phyloP scores from a whole-genome alignment of 2,888 invertebrate species.

The Drosophila helvetica region DNA sequence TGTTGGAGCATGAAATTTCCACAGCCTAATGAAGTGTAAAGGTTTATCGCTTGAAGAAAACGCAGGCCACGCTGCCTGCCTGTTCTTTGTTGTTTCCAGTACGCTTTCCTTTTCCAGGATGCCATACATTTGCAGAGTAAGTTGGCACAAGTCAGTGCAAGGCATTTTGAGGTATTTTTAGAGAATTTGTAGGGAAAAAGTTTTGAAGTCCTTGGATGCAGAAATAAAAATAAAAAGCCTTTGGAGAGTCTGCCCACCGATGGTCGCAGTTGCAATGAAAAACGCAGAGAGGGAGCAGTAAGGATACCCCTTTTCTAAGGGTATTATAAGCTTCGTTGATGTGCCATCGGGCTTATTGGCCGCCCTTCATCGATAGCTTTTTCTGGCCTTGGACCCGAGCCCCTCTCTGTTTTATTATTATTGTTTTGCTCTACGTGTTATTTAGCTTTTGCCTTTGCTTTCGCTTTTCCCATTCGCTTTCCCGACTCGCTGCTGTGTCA shows the following conservation, averaged over 20 bases:
- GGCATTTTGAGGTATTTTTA: not conserved
- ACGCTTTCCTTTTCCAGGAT: not conserved
- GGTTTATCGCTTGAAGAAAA: slow-evolving; percentile 74
- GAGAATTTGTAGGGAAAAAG: not conserved
- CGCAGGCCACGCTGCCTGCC: slow-evolving; percentile 44
- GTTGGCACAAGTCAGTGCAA: not conserved
- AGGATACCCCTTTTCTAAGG: not conserved
- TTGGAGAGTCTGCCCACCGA: no score
- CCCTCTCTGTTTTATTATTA: slow-evolving; percentile 65
- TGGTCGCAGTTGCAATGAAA: not conserved
- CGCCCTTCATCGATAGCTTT: slow-evolving; percentile 43
- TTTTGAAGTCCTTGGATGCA: not conserved
- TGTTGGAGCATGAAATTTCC: slow-evolving; percentile 77
- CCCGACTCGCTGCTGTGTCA: slow-evolving; percentile 37
- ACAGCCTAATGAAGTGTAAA: slow-evolving; percentile 75
- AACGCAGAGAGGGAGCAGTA: no score
- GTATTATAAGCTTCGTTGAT: not conserved
- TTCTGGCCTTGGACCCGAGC: slow-evolving; percentile 11
- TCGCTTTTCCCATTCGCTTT: slow-evolving; percentile 20
- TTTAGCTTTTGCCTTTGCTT: slow-evolving; percentile 60
- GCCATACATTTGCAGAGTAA: not conserved
- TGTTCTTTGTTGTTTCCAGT: slow-evolving; percentile 7
- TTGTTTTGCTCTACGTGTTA: slow-evolving; percentile 65
- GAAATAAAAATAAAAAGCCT: no score
- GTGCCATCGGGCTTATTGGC: not conserved